Evolutionary conservation across 2,113 vertebrate species (phyloP).

Genomic region (Sardina pilchardus): DNA sequence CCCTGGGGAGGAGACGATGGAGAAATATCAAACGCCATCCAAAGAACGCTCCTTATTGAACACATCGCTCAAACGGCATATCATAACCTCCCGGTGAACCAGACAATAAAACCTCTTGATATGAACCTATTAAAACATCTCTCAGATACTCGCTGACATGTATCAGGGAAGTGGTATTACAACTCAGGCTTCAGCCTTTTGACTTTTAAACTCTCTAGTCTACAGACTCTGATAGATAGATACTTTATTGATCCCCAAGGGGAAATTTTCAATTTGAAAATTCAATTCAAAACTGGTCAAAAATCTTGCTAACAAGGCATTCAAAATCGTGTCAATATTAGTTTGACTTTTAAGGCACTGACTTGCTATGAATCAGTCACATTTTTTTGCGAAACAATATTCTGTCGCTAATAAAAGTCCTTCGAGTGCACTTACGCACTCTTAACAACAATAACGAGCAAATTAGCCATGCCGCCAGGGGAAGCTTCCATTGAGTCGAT

Average conservation of each 20-base stretch:
- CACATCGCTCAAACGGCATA: background rate
- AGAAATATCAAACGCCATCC: constrained; percentile 3
- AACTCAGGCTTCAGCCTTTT: background rate
- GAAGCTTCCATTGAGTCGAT: background rate
- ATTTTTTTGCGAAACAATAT: background rate
- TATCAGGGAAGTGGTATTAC: background rate
- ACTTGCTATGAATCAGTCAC: background rate
- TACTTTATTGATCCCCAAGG: too few relatives aligned
- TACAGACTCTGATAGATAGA: too few relatives aligned
- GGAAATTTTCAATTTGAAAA: too few relatives aligned
- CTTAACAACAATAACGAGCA: background rate
- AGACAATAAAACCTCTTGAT: background rate
- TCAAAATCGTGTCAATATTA: background rate
- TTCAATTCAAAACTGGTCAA: too few relatives aligned
- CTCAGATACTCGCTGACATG: background rate
- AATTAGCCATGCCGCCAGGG: background rate
- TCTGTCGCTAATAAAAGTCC: background rate
- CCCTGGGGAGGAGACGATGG: background rate
- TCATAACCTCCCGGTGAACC: background rate
- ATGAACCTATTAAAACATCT: background rate
- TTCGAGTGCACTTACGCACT: background rate
- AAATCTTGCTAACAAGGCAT: too few relatives aligned
- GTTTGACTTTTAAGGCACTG: background rate
- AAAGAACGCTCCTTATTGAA: background rate
- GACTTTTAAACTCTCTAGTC: background rate